Conservation (phyloP, 2,113 vertebrate species). For the Elanoides forficatus region DNA sequence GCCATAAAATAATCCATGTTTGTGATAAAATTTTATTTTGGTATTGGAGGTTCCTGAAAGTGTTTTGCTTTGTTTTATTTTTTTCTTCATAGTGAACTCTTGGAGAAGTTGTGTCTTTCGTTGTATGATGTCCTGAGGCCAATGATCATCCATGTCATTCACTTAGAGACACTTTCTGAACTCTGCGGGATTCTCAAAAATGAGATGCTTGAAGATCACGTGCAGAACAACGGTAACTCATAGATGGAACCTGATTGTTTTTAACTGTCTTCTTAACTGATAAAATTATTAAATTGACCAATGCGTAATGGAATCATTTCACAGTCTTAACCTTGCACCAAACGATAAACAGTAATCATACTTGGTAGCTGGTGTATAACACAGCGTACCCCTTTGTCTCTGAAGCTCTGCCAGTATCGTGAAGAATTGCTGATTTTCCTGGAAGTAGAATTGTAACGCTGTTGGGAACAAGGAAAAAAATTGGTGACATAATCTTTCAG, state of each 20-base stretch:
- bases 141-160: constrained; percentile 95
- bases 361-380: background rate
- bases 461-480: background rate
- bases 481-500: background rate
- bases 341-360: background rate
- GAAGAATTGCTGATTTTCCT: background rate
- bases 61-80: background rate
- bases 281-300: background rate
- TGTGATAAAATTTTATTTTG: background rate
- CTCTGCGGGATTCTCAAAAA: constrained; percentile 98
- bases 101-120: constrained; percentile 93
- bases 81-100: constrained; percentile 80
- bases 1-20: background rate
- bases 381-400: background rate
- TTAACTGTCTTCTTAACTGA: background rate
- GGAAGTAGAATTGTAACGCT: background rate
- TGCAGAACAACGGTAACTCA: constrained; percentile 89
- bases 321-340: background rate
- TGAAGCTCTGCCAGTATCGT: background rate
- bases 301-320: background rate
- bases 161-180: constrained; percentile 95
- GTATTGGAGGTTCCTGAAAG: background rate
- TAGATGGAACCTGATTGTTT: background rate
- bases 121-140: constrained; percentile 95
- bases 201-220: constrained; percentile 97